Evolutionary conservation across 1,140 invertebrate species (phyloP).

Genomic region (Drosophila nebulosa): DNA sequence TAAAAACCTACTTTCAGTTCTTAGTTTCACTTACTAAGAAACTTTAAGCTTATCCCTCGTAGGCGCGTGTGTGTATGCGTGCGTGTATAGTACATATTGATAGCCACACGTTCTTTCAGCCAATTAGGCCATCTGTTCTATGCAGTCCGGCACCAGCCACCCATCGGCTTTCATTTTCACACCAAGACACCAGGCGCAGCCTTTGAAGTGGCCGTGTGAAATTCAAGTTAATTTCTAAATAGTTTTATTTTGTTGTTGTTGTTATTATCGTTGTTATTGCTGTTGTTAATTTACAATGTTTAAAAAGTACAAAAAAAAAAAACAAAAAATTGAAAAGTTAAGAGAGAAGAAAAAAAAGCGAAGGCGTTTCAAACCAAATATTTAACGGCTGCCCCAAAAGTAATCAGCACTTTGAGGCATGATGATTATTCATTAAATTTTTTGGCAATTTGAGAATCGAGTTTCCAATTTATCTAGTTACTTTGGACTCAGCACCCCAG

Average conservation of each 20-base stretch:
- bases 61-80: constrained; percentile 9
- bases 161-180: constrained; percentile 25
- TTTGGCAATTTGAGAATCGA: constrained; percentile 28
- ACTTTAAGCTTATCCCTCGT: background rate
- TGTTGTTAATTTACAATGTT: constrained; percentile 43
- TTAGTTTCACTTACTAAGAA: too few relatives aligned
- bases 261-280: background rate
- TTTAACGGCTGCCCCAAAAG: constrained; percentile 26
- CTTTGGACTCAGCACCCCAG: constrained; percentile 35
- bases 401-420: constrained; percentile 24
- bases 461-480: constrained; percentile 13
- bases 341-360: background rate
- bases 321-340: background rate
- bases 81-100: constrained; percentile 23
- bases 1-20: background rate
- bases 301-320: constrained; percentile 12
- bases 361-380: constrained; percentile 25
- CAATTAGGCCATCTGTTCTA: constrained; percentile 54
- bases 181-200: constrained; percentile 18
- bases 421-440: constrained; percentile 29
- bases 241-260: background rate
- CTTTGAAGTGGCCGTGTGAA: constrained; percentile 57
- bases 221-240: constrained; percentile 29
- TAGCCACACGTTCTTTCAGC: constrained; percentile 29
- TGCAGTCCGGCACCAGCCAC: constrained; percentile 21